A percentile compares a stretch with the other conserved stretches of the same genome.
Evolutionary conservation across 1,140 invertebrate genomes (phyloP).

Genomic region (Zeugodacus cucurbitae): DNA sequence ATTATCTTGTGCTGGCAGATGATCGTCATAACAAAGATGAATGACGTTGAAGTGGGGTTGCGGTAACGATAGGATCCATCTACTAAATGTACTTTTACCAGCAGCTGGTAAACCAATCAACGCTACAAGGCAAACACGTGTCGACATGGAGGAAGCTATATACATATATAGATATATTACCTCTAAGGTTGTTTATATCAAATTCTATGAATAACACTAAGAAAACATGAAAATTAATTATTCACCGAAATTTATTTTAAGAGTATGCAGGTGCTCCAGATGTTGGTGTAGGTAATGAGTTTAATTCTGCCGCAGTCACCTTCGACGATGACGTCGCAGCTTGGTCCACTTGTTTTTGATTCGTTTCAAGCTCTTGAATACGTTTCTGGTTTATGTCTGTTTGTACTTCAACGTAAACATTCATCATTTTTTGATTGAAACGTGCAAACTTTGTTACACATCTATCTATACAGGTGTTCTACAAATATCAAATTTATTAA

Average conservation of each 20-base stretch:
- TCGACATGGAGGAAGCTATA: not conserved
- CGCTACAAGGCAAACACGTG: constrained; percentile 52
- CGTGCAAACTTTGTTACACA: constrained; percentile 90
- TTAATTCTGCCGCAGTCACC: constrained; percentile 43
- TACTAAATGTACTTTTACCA: constrained; percentile 54
- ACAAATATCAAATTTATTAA: constrained; percentile 44
- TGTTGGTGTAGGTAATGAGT: constrained; percentile 19
- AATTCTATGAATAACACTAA: not conserved
- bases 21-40: constrained; percentile 57
- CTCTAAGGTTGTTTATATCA: not conserved
- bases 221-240: not conserved
- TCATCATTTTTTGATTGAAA: constrained; percentile 81
- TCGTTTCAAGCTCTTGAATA: constrained; percentile 55
- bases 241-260: not conserved
- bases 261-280: not conserved
- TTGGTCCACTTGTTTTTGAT: constrained; percentile 43
- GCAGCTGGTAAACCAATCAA: constrained; percentile 57
- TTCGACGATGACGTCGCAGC: not conserved
- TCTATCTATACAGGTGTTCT: constrained; percentile 81
- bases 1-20: constrained; percentile 35
- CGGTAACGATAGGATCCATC: constrained; percentile 46
- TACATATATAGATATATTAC: constrained; percentile 36
- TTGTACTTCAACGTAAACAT: constrained; percentile 63
- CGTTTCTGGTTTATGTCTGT: constrained; percentile 53
- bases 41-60: constrained; percentile 47